Percentiles rank a stretch among this genome's conserved stretches.
Conservation (phyloP, 1,140 invertebrate genomes). For the Lanistes nyassanus region DNA sequence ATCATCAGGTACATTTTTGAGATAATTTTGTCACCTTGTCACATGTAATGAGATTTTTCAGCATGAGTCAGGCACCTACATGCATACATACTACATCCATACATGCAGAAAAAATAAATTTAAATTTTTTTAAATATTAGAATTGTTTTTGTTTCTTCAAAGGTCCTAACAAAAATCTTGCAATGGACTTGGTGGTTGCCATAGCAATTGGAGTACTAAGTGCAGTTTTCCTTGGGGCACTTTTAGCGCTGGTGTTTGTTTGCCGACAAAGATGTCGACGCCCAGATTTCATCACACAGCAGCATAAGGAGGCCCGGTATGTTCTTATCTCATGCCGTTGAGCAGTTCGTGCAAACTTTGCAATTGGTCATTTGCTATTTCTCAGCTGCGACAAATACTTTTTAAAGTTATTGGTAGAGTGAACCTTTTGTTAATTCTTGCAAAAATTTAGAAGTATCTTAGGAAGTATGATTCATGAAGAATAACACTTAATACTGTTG, state of each 20-base stretch:
- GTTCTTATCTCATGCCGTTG: neutral
- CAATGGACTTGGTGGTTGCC: slow-evolving; percentile 76
- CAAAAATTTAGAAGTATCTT: neutral
- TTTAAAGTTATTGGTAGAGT: neutral
- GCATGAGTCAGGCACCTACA: neutral
- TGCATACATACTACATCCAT: neutral
- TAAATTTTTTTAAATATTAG: neutral
- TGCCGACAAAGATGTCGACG: slow-evolving; percentile 68
- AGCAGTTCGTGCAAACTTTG: neutral
- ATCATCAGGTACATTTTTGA: too few relatives aligned
- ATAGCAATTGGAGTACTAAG: slow-evolving; percentile 75
- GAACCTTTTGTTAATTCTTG: neutral
- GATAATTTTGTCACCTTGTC: too few relatives aligned
- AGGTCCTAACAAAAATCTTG: neutral
- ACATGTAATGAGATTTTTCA: neutral
- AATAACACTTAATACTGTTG: too few relatives aligned
- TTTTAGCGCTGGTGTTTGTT: slow-evolving; percentile 76
- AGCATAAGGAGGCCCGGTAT: slow-evolving; percentile 49
- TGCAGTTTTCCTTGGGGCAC: slow-evolving; percentile 75
- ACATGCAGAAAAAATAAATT: neutral
- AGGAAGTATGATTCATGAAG: too few relatives aligned
- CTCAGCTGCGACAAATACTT: neutral
- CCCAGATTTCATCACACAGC: slow-evolving; percentile 54
- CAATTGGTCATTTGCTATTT: neutral
- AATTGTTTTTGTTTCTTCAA: neutral